Evolutionary conservation across 2,113 vertebrate species (phyloP).

Genomic region (Colistium nudipinnis): DNA sequence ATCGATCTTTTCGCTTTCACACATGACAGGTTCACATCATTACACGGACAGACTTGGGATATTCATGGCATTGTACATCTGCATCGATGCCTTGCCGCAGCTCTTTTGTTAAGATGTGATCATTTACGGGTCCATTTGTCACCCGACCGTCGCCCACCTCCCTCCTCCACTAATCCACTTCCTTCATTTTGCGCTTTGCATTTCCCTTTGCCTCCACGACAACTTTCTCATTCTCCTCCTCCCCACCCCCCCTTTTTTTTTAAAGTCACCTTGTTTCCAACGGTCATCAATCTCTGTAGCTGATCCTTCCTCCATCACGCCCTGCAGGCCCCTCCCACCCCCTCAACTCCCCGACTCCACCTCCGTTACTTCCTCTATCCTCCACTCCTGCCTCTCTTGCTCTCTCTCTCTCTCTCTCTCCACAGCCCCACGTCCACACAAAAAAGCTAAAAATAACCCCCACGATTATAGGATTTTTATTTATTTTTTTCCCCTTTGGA

Average conservation of each 20-base stretch:
- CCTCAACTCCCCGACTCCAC: slow-evolving; percentile 4
- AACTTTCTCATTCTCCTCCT: slow-evolving; percentile 24
- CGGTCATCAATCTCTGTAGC: slow-evolving; percentile 75
- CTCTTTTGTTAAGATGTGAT: slow-evolving; percentile 5
- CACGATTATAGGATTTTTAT: neutral
- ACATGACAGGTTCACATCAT: no score
- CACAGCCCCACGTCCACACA: neutral
- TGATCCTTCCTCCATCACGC: slow-evolving; percentile 60
- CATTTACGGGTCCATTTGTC: slow-evolving; percentile 4
- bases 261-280: slow-evolving; percentile 78
- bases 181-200: slow-evolving; percentile 17
- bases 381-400: no score
- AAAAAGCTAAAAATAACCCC: slow-evolving; percentile 13
- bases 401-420: slow-evolving; percentile 7
- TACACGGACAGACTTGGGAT: no score
- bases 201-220: slow-evolving; percentile 37
- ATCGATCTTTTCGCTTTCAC: no score
- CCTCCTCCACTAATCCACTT: neutral
- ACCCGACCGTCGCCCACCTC: neutral
- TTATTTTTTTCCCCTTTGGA: neutral
- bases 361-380: slow-evolving; percentile 16
- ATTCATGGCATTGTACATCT: no score
- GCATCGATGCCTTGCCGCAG: neutral
- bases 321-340: slow-evolving; percentile 11
- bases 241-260: slow-evolving; percentile 46